Evolutionary conservation across 2,888 invertebrate genomes (phyloP), one percentile per base, ranked within the genome.

Genomic region (Acholoe squamosa): DNA sequence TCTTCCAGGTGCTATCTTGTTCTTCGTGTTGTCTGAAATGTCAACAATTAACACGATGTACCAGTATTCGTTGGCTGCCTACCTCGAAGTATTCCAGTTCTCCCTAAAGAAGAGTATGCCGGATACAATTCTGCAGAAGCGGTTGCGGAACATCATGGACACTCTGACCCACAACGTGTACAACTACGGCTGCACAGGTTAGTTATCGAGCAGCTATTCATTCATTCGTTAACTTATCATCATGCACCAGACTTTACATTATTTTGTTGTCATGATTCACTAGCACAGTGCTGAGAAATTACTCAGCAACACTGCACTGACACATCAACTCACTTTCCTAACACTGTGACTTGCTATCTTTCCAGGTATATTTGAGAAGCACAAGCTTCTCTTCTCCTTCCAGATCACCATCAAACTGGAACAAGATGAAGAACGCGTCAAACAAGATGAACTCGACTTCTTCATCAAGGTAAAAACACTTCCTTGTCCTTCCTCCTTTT

Each of bases 1-100:
- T 43, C 43, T 43, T 43, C 43, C 43, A 43, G 43, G 43, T 7
- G 98, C 98, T 5, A 97, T 98, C 89, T 96, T 99, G 89, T 99
- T 98, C 96, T 99, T 98, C 95, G 98, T 98, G 0, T 96, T 99
- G 31, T 97, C 98, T 0, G 98, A 98, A 94, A 98, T 99, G 98
- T 97, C 98, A 0, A 97, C 97, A 0, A 98, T 99, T 1, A 98
- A 98, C 95, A 96, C 97, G 61, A 99, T 99, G 98, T 99, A 99
- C 95, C 98, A 99, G 94, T 98, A 98, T 95, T 98, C 98, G 0
- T 96, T 99, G 90, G 97, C 97, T 0, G 97, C 98, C 0, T 99
- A 98, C 94, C 96, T 98, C 51, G 98, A 98, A 92, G 98, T 98
- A 0, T 99, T 98, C 94, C 96, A 97, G 0, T 97, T 97, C 94